These are phyloP conservation scores for Zaprionus ghesquierei DNA, from an alignment of 1,140 invertebrate genomes.

Conservation along the genomic window DNA sequence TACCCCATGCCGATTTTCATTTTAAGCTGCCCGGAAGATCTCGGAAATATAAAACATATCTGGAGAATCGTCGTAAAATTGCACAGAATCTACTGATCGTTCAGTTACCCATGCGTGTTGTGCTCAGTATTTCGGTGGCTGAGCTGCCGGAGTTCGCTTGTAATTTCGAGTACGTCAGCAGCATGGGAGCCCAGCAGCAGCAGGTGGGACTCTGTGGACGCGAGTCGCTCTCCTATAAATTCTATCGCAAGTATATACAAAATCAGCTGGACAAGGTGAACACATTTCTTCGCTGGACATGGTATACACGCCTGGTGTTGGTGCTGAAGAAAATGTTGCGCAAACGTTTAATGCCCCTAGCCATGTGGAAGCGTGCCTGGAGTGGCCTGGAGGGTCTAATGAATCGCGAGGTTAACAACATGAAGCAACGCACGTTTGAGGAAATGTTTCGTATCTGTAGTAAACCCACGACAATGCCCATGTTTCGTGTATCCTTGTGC, in stretches of 20 bases:
- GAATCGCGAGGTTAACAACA: constrained; percentile 83
- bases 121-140: constrained; percentile 84
- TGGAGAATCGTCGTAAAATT: constrained; percentile 84
- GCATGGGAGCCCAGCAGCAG: constrained; percentile 80
- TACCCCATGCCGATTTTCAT: constrained; percentile 54
- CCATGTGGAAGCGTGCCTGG: constrained; percentile 67
- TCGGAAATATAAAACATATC: constrained; percentile 84
- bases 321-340: constrained; percentile 76
- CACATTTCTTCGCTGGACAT: constrained; percentile 74
- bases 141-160: constrained; percentile 83
- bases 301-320: constrained; percentile 82
- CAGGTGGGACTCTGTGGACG: constrained; percentile 81
- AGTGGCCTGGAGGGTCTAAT: constrained; percentile 82
- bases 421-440: constrained; percentile 84
- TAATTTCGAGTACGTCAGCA: constrained; percentile 79
- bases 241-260: constrained; percentile 74
- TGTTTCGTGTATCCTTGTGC: constrained; percentile 83
- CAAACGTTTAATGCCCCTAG: constrained; percentile 61
- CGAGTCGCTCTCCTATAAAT: constrained; percentile 68
- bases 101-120: constrained; percentile 86
- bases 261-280: constrained; percentile 82
- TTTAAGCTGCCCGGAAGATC: constrained; percentile 84
- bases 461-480: constrained; percentile 82
- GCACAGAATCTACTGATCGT: constrained; percentile 84
- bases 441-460: constrained; percentile 83